Conservation (phyloP, 2,113 vertebrate species). For the Ifrita kowaldi region DNA sequence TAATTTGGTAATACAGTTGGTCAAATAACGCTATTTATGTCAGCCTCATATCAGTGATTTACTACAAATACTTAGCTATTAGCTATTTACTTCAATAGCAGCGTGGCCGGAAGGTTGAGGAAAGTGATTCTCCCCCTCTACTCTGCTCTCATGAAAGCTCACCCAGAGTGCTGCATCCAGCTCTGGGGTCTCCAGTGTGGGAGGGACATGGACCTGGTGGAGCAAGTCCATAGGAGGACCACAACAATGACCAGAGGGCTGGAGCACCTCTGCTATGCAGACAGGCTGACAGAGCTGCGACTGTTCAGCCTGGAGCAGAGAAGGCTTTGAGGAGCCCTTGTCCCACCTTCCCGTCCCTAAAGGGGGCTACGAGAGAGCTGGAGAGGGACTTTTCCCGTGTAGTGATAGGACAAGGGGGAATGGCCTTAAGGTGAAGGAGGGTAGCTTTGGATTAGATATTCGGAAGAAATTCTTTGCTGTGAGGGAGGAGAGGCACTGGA, state of each 20-base stretch:
- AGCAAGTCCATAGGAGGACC: not conserved
- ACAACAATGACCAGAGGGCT: not conserved
- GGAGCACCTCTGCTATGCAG: not conserved
- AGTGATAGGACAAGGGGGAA: not conserved
- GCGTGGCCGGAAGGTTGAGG: fast-evolving
- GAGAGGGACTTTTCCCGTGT: not conserved
- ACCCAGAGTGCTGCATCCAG: not conserved
- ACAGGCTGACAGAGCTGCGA: not conserved
- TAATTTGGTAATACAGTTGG: not conserved
- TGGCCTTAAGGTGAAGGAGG: not conserved
- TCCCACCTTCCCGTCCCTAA: not conserved
- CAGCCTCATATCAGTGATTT: not conserved
- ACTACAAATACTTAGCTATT: not conserved
- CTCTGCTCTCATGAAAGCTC: not conserved
- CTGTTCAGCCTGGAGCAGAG: not conserved
- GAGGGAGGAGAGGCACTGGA: not conserved
- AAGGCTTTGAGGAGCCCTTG: not conserved
- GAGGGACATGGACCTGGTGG: not conserved
- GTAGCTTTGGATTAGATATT: not conserved
- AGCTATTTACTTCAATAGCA: not conserved
- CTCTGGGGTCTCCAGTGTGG: not conserved
- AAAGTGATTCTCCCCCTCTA: not conserved
- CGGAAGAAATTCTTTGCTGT: not conserved
- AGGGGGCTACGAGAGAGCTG: not conserved
- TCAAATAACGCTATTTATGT: not conserved